Base-by-base conservation (phyloP, 2,888 invertebrate genomes). In the Apoda limacodes region DNA sequence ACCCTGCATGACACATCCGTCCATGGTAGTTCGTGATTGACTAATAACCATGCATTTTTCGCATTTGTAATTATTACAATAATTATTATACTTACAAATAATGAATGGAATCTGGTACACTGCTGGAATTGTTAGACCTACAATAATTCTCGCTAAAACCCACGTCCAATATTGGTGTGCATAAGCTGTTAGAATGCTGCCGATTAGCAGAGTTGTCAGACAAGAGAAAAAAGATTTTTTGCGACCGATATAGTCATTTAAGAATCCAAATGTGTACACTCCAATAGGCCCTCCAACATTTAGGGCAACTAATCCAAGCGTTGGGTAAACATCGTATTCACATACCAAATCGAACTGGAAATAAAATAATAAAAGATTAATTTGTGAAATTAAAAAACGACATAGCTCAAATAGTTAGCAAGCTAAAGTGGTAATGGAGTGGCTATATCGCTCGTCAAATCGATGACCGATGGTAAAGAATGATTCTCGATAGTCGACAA, bases 101-200 rank as follows among this genome's bases (percentile, higher is more conserved):
- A 95, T 95, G 60, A 95, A 95, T 1, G 96, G 95, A 65, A 95
- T 95, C 74, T 95, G 94, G 66, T 95, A 95, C 22, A 95, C 88
- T 1, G 95, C 95, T 3, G 95, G 95, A 51, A 95, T 92, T 0
- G 95, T 93, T 4, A 94, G 70, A 3, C 96, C 96, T n/a, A 95
- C 94, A 26, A 93, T 81, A 10, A 88, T 80, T 40, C 95, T 83
- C 49, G 92, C 91, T 2, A 85, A 72, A 1, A 91, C 87, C 93
- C 95, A 95, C 41, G 85, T 84, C 89, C 90, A 90, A 60, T 91
- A 94, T 52, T 88, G 84, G 24, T 84, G 84, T 14, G 94, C 88
- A 30, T 88, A 82, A 3, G 93, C 91, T 3, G 93, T 93, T 46
- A 91, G 72, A 45, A 93, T 74, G 43, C 93, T 92, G 10, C 93